Conservation (phyloP, 1,140 invertebrate genomes). For the Orussus abietinus region DNA sequence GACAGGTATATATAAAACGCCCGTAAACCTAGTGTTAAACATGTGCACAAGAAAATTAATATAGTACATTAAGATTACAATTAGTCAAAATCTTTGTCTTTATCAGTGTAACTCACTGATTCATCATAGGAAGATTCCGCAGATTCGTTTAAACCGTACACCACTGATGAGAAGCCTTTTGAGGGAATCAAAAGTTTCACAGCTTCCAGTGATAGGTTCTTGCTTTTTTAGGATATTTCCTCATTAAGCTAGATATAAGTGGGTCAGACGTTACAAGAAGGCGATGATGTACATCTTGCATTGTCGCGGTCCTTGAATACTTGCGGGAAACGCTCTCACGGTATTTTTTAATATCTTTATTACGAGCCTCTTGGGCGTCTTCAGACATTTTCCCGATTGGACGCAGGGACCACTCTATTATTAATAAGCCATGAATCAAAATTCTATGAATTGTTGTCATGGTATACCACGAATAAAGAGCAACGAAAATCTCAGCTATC, state of each 20-base stretch:
- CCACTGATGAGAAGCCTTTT: no score
- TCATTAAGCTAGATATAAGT: constrained; percentile 1
- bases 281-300: constrained; percentile 6
- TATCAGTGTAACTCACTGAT: no score
- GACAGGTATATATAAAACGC: no score
- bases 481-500: constrained; percentile 3
- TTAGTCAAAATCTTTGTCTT: no score
- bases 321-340: constrained; percentile 15
- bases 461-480: constrained; percentile 23
- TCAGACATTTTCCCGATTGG: constrained; percentile 33
- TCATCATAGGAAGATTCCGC: no score
- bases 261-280: constrained; percentile 5
- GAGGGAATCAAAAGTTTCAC: constrained; percentile 2
- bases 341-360: constrained; percentile 15
- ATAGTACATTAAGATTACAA: no score
- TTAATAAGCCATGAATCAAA: constrained; percentile 23
- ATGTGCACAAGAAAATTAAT: no score
- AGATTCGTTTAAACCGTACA: no score
- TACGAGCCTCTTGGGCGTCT: constrained; percentile 21
- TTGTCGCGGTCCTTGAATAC: constrained; percentile 3
- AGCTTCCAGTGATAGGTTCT: not conserved
- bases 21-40: no score
- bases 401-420: constrained; percentile 14
- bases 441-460: constrained; percentile 28
- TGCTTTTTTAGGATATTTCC: constrained; percentile 3